Evolutionary conservation across 2,888 invertebrate species (phyloP).

Genomic region (Macaria notata): DNA sequence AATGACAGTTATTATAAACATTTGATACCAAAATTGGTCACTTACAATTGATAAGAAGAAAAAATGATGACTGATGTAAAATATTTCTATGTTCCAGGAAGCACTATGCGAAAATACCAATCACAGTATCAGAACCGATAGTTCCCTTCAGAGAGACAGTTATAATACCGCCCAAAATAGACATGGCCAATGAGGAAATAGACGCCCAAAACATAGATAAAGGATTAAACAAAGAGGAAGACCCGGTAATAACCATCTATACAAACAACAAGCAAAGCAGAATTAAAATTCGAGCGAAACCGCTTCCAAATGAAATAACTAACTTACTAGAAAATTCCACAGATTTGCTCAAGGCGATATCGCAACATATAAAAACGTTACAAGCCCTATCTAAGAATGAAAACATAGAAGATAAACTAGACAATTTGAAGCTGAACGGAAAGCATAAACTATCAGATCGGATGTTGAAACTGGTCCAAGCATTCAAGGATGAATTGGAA

Average conservation of each 20-base stretch:
- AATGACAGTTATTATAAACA: no score
- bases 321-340: conserved; percentile 87
- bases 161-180: conserved; percentile 88
- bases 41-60: no score
- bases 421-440: conserved; percentile 53
- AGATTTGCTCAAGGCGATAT: conserved; percentile 86
- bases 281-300: conserved; percentile 88
- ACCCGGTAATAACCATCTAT: conserved; percentile 81
- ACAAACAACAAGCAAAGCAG: conserved; percentile 88
- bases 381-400: conserved; percentile 66
- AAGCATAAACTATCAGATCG: conserved; percentile 64
- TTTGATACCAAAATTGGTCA: no score
- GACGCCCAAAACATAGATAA: conserved; percentile 81
- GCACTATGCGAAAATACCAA: conserved; percentile 91
- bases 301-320: conserved; percentile 88
- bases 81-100: conserved; percentile 55
- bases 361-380: conserved; percentile 69
- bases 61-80: no score
- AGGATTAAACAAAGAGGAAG: conserved; percentile 68
- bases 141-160: conserved; percentile 98
- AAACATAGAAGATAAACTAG: conserved; percentile 57
- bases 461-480: conserved; percentile 69
- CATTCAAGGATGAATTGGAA: conserved; percentile 81
- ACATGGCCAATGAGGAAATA: conserved; percentile 93
- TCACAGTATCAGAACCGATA: conserved; percentile 97